Evolutionary conservation across 2,113 vertebrate genomes (phyloP), one percentile per base, ranked within the genome.

Genomic region (Tympanuchus pallidicinctus): DNA sequence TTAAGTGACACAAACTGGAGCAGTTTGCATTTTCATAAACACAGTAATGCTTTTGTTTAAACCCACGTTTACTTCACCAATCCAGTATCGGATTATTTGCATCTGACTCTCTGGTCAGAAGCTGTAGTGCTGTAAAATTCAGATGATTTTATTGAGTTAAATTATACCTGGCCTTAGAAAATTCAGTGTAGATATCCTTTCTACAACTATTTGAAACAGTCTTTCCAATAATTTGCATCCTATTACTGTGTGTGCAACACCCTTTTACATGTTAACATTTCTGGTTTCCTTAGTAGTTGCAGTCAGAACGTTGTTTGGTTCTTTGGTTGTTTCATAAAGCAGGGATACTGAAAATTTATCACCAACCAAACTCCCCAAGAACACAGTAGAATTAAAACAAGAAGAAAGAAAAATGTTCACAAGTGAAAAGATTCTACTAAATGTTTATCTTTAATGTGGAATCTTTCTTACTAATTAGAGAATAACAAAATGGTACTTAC

Each of bases 291-390:
- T 50, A 8, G 17, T 60, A n/a, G 43, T 25, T 72, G 40, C 43
- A 18, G 5, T 42, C 8, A 28, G 21, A 71, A 82, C 36, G 8
- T 32, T 20, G 17, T 48, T 67, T 42, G 27, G 14, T 28, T 54
- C 52, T 28, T 28, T 28, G 52, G 52, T 16, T 28, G 52, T 54
- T 54, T 28, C 52, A 30, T 11, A 81, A 43, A 40, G 11, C 6
- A 57, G 2, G 32, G 19, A 27, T 70, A 6, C 4, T 34, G 67
- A 54, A 28, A 13, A 82, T 4, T 4, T 7, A 12, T 12, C 10
- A 52, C 13, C 21, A 38, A 21, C 1, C 6, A 38, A 12, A 52
- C 20, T 1, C 0, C 25, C 5, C 11, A 28, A 21, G 30, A 4
- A 52, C 67, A 74, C 2, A 48, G 10, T 63, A 63, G 3, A 57